These are phyloP conservation scores for Perognathus longimembris DNA, from an alignment of 2,113 vertebrate genomes.

Conservation along the genomic window DNA sequence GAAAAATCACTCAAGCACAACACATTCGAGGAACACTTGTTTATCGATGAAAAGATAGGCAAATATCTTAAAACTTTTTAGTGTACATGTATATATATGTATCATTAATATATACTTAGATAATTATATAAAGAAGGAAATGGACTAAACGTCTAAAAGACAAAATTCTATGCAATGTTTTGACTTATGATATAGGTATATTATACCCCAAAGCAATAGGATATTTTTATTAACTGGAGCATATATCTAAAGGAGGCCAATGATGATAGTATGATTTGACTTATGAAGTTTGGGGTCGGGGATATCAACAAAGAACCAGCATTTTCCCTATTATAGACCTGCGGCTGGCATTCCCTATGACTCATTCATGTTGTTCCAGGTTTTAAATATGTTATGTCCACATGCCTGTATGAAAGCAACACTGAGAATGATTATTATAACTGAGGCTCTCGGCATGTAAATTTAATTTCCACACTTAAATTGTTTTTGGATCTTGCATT, in stretches of 20 bases:
- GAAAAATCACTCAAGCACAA: not conserved
- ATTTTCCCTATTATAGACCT: not conserved
- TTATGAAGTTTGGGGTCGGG: not conserved
- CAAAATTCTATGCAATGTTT: constrained; percentile 15
- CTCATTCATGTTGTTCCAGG: not conserved
- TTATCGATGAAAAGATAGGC: not conserved
- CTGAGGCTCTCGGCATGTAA: not conserved
- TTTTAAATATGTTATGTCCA: not conserved
- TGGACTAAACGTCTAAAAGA: not conserved
- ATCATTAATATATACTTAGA: not conserved
- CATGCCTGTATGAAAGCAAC: not conserved
- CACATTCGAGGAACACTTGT: not conserved
- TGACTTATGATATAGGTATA: not conserved
- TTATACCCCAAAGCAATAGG: not conserved
- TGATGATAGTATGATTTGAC: not conserved
- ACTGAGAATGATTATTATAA: not conserved
- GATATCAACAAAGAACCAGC: not conserved
- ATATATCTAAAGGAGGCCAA: not conserved
- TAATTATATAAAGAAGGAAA: not conserved
- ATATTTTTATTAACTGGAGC: not conserved
- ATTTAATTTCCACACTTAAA: not conserved
- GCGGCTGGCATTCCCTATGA: not conserved
- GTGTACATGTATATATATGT: not conserved
- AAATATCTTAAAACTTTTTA: not conserved
- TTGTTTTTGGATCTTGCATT: too few species aligned